Evolutionary conservation across 2,888 invertebrate species (phyloP).

Genomic region (Drosophila pegasa): DNA sequence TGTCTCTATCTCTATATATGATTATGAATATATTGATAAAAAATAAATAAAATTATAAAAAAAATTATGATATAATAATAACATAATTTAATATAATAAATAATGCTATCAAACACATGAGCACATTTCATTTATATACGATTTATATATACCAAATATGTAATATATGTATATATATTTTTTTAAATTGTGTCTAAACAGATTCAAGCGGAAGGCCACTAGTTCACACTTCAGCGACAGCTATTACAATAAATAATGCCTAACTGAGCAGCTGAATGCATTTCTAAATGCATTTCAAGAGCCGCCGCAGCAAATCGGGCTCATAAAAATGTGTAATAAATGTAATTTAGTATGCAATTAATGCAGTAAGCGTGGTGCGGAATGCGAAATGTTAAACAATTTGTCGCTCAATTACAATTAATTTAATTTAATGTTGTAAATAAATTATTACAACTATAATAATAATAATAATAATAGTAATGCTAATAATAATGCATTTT

Average conservation of each 20-base stretch:
- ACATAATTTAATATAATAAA: too few relatives aligned
- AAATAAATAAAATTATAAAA: too few relatives aligned
- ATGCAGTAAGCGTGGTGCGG: background rate
- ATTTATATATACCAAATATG: background rate
- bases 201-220: background rate
- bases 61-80: too few relatives aligned
- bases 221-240: background rate
- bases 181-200: background rate
- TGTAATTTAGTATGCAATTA: constrained; percentile 19
- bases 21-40: too few relatives aligned
- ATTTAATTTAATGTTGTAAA: constrained; percentile 59
- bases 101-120: too few relatives aligned
- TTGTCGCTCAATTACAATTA: constrained; percentile 45
- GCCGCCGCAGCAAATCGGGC: background rate
- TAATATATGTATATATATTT: background rate
- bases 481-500: constrained; percentile 27
- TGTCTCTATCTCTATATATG: too few relatives aligned
- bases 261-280: constrained; percentile 1
- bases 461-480: constrained; percentile 2
- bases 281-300: background rate
- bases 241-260: background rate
- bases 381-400: constrained; percentile 24
- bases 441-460: constrained; percentile 53
- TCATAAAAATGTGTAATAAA: constrained; percentile 4
- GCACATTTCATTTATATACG: too few relatives aligned